Evolutionary conservation across 2,113 vertebrate genomes (phyloP), one percentile per base, ranked within the genome.

Genomic region (Chloebia gouldiae): DNA sequence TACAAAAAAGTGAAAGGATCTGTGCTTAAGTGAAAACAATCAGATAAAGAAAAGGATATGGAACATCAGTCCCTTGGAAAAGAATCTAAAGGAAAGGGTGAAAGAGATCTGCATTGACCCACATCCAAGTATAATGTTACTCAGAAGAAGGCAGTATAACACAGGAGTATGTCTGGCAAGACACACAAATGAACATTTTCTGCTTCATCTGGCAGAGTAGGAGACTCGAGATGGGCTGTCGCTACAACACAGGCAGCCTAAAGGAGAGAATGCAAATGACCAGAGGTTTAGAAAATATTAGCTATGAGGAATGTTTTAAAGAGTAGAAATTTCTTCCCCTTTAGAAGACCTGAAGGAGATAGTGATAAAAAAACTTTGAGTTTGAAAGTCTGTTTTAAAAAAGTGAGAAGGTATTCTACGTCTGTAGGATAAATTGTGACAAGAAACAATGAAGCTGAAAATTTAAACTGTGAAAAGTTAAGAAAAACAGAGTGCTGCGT

Each of bases 371-470:
- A 82, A 68, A 10, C 5, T 68, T 44, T 1, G 6, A 20, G 5
- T 53, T 45, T 14, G 11, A 69, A 77, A 49, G 2, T 2, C 35
- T 81, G n/a, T 31, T 73, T 13, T n/a, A 73, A 50, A 89, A 91
- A 73, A 23, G 6, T 45, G 28, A 65, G 31, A 84, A 73, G 56
- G 10, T 73, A 69, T 33, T 87, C 54, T 72, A 5, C 31, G 21
- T 33, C 39, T 75, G 35, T 49, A 47, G 53, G 78, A 92, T 49
- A 90, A 90, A 57, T 44, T 57, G 20, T 40, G 50, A 15, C 12
- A 63, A 84, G 42, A 92, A 77, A 88, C 42, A 89, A 86, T 57
- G 35, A 81, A 88, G 40, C 27, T 57, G 56, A 89, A 91, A 70
- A 63, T 50, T 51, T 81, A 70, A 93, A 83, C 60, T 59, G 35